Evolutionary conservation across 2,113 vertebrate genomes (phyloP).

Genomic region (Connochaetes taurinus): DNA sequence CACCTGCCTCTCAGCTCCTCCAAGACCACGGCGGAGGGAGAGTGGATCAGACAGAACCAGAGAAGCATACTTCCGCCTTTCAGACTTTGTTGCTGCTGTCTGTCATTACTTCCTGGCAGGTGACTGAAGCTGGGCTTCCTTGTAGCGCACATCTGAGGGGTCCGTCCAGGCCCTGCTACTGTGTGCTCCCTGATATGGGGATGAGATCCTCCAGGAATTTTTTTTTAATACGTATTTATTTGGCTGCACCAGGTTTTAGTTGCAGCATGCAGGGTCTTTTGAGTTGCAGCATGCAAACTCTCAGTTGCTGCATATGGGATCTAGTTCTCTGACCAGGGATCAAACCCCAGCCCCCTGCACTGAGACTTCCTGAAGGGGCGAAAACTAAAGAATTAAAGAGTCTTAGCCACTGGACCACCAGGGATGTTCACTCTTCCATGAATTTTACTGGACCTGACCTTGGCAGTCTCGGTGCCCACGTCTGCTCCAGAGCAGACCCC

Average conservation of each 20-base stretch:
- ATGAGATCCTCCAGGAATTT: not conserved
- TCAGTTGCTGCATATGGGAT: not conserved
- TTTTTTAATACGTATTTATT: not conserved
- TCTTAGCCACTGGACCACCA: not conserved
- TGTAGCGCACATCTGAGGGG: not conserved
- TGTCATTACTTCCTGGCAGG: not conserved
- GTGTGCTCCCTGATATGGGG: rapidly evolving
- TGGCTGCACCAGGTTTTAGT: not conserved
- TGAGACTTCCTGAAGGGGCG: no score
- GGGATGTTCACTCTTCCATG: not conserved
- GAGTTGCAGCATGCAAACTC: not conserved
- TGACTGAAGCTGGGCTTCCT: no score
- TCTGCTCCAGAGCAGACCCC: not conserved
- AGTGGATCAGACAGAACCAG: not conserved
- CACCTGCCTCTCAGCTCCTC: not conserved
- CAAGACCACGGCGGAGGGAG: not conserved
- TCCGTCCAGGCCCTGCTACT: not conserved
- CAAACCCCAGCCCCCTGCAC: not conserved
- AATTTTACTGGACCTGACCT: not conserved
- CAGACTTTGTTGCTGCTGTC: not conserved
- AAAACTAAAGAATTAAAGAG: no score
- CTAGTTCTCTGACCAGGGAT: not conserved
- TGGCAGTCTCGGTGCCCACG: not conserved
- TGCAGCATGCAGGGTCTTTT: not conserved
- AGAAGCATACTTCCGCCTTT: not conserved